Evolutionary conservation across 2,797 vertebrate species (phyloP).

Genomic region (Darevskia nairensis): DNA sequence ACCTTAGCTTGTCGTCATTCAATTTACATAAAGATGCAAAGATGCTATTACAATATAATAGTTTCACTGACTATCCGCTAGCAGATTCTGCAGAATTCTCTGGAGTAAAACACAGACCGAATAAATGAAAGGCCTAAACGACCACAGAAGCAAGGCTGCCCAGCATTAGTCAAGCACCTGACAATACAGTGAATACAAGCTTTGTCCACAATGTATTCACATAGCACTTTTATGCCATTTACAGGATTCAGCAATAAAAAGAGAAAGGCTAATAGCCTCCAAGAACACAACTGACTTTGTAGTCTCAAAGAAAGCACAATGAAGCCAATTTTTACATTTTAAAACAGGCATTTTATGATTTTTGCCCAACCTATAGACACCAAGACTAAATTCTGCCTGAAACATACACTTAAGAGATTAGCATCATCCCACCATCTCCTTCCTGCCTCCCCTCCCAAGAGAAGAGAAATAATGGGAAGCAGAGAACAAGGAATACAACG

Average conservation of each 20-base stretch:
- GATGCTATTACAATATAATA: background rate
- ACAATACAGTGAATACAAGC: background rate
- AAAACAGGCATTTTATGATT: background rate
- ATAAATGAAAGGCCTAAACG: conserved; percentile 25
- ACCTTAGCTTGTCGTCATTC: background rate
- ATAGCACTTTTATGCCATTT: conserved; percentile 18
- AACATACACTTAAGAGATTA: background rate
- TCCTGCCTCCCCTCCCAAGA: background rate
- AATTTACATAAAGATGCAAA: background rate
- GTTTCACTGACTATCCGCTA: background rate
- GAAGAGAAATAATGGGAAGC: conserved; percentile 26
- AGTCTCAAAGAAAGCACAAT: conserved; percentile 15
- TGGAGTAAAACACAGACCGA: conserved; percentile 1
- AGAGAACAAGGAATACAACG: background rate
- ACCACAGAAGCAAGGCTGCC: conserved; percentile 2
- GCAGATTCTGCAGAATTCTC: background rate
- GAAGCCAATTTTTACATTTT: background rate
- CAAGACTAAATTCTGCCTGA: background rate
- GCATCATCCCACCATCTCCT: background rate
- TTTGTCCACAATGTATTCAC: background rate
- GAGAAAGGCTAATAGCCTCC: background rate
- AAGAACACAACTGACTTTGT: conserved; percentile 5
- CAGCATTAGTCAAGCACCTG: conserved; percentile 32
- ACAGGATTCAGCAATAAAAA: conserved; percentile 16
- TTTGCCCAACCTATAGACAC: background rate